These are phyloP conservation scores for Speoplatyrhinus poulsoni DNA, from an alignment of 2,113 vertebrate genomes.

Conservation along the genomic window DNA sequence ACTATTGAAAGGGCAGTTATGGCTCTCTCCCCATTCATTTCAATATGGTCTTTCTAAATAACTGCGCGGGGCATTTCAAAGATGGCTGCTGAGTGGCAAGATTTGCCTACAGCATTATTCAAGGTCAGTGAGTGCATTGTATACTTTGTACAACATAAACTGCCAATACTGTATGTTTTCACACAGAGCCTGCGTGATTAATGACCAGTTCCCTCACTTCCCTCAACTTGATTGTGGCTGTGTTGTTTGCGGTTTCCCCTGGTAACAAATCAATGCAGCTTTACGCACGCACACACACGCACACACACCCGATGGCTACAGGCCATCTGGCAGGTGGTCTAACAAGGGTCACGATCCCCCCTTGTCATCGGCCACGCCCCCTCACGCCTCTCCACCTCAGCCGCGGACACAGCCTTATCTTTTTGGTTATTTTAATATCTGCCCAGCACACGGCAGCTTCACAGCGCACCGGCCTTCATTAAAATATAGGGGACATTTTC, in stretches of 20 bases:
- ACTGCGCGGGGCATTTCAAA: too few species aligned
- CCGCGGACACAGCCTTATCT: not conserved
- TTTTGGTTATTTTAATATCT: not conserved
- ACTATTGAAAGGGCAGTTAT: too few species aligned
- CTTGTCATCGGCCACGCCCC: conserved; percentile 12
- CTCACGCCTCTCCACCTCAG: too few species aligned
- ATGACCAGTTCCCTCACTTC: not conserved
- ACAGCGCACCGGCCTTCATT: not conserved
- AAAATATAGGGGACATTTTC: not conserved
- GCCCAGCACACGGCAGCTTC: not conserved
- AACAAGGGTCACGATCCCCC: conserved; percentile 63
- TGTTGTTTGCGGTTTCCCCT: not conserved
- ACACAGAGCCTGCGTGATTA: too few species aligned
- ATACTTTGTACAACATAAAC: too few species aligned
- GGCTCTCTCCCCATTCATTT: too few species aligned
- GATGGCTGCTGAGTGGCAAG: conserved; percentile 7
- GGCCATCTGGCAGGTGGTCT: conserved; percentile 68
- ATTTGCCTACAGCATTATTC: not conserved
- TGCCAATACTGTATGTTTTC: too few species aligned
- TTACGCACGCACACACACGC: not conserved
- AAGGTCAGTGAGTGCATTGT: too few species aligned
- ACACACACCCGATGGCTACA: conserved; percentile 16
- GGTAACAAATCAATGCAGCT: not conserved
- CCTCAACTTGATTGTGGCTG: not conserved
- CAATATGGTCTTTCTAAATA: too few species aligned